phyloP scores from a whole-genome alignment of 2,113 vertebrate genomes.

The Machaerirhynchus nigripectus region DNA sequence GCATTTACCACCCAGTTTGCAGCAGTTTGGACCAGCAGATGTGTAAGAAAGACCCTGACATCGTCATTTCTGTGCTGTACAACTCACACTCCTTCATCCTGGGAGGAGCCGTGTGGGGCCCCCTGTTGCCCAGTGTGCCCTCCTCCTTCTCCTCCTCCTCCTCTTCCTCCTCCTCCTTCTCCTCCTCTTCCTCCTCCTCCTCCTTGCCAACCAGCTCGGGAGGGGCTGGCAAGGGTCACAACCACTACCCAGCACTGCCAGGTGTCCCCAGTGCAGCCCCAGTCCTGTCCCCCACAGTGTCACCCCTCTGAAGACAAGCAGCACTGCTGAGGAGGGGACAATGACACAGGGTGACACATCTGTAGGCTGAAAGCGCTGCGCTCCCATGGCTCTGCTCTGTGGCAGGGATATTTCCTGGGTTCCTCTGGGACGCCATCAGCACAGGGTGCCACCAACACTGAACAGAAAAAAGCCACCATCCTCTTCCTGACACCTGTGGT shows the following conservation, averaged over 20 bases:
- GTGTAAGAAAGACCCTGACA: neutral
- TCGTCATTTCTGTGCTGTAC: rapidly evolving
- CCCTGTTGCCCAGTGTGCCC: neutral
- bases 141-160: neutral
- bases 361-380: neutral
- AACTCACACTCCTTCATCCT: neutral
- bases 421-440: neutral
- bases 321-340: neutral
- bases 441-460: neutral
- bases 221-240: neutral
- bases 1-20: neutral
- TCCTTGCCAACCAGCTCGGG: neutral
- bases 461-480: neutral
- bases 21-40: neutral
- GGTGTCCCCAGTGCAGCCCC: neutral
- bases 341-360: neutral
- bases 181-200: neutral
- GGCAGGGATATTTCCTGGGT: neutral
- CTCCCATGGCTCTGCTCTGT: rapidly evolving
- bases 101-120: neutral
- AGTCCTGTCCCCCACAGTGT: neutral
- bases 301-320: neutral
- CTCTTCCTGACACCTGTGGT: neutral
- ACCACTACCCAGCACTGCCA: neutral
- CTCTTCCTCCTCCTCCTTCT: neutral